Conservation (phyloP, 2,888 invertebrate species). For the Sussaba pulchella region DNA sequence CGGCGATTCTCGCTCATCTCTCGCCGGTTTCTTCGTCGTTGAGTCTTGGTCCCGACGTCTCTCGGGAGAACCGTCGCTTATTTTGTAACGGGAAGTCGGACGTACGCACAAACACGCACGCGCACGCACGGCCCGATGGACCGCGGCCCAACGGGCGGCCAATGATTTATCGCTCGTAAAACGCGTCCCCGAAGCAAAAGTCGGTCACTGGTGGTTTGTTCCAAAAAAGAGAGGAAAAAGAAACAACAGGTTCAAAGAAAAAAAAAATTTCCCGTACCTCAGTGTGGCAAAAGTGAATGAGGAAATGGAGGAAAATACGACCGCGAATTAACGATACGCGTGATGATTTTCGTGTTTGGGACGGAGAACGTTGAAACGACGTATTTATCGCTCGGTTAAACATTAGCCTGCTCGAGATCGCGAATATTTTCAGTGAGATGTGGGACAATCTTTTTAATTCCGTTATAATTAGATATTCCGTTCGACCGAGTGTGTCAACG, state of each 20-base stretch:
- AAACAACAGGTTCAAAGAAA: constrained; percentile 10
- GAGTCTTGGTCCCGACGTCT: constrained; percentile 3
- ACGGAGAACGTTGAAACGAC: not conserved
- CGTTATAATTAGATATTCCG: constrained; percentile 63
- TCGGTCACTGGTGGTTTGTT: constrained; percentile 66
- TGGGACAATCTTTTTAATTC: constrained; percentile 43
- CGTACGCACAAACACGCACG: constrained; percentile 61
- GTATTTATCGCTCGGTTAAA: constrained; percentile 31
- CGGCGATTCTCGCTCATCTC: constrained; percentile 41
- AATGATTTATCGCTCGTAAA: constrained; percentile 77
- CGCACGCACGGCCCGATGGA: too few relatives aligned
- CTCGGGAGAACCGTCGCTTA: constrained; percentile 33
- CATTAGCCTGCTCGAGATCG: constrained; percentile 37
- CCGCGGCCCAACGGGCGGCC: constrained; percentile 62
- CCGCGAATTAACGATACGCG: too few relatives aligned
- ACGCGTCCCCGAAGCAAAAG: constrained; percentile 69
- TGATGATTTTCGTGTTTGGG: too few relatives aligned
- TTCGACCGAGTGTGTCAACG: not conserved
- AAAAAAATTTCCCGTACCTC: constrained; percentile 22
- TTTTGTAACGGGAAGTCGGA: constrained; percentile 78
- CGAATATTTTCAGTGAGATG: constrained; percentile 13
- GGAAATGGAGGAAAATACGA: too few relatives aligned
- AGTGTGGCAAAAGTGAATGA: not conserved
- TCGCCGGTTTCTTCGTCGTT: constrained; percentile 1
- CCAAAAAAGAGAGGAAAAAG: constrained; percentile 6